Evolutionary conservation across 2,888 invertebrate genomes (phyloP), one percentile per base, ranked within the genome.

Genomic region (Agriopis aurantiaria): DNA sequence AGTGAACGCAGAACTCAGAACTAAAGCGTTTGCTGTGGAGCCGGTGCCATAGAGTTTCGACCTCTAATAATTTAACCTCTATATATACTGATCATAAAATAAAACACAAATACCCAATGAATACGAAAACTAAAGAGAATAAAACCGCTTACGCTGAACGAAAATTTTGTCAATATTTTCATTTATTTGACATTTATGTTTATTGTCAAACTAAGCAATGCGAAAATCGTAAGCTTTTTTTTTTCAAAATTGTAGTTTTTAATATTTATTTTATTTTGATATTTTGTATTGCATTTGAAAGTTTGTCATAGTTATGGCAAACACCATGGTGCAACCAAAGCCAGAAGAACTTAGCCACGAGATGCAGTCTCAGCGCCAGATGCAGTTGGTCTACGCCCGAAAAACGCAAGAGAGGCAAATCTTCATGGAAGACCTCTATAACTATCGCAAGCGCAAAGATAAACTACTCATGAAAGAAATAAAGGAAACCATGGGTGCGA

Each of bases 401-500:
- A 82, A 88, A 72, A 88, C 85, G 43, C 88, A 81, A 8, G 87
- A 92, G 71, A 81, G 86, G 46, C 87, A 88, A 75, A 64, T 88
- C 17, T 93, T 89, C 75, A 89, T 93, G 89, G 81, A 91, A 60
- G 93, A 91, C 57, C 87, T 93, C n/a, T 87, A 84, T 62, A 79
- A 82, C 60, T 68, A 84, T 43, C 87, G 93, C 5, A 84, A 71
- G 64, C 77, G 82, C 45, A 83, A 69, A 59, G 79, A 82, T 8
- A 88, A 83, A 72, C 53, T 72, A 10, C 51, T 85, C 12, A 68
- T 86, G 8, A 79, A 77, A 66, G 73, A 49, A 11, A 79, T 91
- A n/a, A 83, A 61, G 65, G 58, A 68, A 3, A 69, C 80, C 1
- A 80, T 91, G 8, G 94, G 93, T 1, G 93, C 94, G 0, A 82